These are phyloP conservation scores for Osmoderma eremita DNA, from an alignment of 2,888 invertebrate species.

Conservation along the genomic window DNA sequence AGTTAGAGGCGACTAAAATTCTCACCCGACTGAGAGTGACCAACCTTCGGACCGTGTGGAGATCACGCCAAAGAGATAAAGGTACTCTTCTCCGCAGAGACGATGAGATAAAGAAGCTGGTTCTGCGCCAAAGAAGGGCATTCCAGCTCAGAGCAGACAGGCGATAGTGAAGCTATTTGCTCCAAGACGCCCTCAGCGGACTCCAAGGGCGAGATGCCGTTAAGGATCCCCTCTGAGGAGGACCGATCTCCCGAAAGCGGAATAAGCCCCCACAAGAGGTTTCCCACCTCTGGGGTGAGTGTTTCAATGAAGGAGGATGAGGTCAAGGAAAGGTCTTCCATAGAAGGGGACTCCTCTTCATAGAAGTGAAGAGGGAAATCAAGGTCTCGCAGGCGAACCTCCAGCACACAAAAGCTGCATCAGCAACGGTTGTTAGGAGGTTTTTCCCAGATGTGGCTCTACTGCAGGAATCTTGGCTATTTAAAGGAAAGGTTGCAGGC, in stretches of 20 bases:
- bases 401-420: background rate
- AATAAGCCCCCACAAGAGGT: no score
- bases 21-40: background rate
- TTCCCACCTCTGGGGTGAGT: background rate
- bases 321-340: background rate
- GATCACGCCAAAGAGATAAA: background rate
- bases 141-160: no score
- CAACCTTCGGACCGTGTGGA: background rate
- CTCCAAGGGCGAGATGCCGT: no score
- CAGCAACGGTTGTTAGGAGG: background rate
- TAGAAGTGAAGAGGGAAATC: background rate
- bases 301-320: background rate
- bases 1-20: background rate
- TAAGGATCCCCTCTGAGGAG: no score
- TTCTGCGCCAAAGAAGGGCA: no score
- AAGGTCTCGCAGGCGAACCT: conserved; percentile 4
- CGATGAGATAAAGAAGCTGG: no score
- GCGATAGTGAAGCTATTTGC: no score
- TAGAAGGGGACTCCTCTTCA: background rate
- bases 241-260: no score
- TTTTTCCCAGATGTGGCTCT: background rate
- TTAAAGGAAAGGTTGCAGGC: background rate
- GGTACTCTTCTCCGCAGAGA: background rate
- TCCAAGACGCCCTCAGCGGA: no score
- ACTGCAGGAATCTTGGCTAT: background rate